Conservation (phyloP, 2,888 invertebrate genomes). For the Oscheius sp. region DNA sequence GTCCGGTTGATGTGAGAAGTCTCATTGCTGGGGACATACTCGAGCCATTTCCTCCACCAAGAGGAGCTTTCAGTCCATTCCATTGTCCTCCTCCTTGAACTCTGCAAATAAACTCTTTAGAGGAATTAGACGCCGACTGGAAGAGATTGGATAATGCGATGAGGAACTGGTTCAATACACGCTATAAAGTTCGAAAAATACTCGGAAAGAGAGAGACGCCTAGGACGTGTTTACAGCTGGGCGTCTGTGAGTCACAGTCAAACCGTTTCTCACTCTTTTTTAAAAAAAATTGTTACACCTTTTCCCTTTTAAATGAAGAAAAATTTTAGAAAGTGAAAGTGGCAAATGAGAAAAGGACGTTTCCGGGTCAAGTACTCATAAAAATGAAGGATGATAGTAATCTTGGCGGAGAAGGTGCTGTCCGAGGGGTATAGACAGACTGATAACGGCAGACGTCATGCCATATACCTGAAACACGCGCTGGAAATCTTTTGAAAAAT, state of each 20-base stretch:
- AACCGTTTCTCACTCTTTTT: background rate
- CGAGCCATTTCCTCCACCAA: constrained; percentile 25
- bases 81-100: background rate
- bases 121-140: no score
- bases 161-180: no score
- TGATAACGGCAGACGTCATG: constrained; percentile 20
- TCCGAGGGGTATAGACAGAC: background rate
- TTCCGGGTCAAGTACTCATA: background rate
- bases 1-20: constrained; percentile 21
- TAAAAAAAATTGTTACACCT: background rate
- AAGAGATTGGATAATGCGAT: no score
- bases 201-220: no score
- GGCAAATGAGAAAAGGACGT: background rate
- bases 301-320: background rate
- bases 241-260: constrained; percentile 10
- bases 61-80: constrained; percentile 5
- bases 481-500: no score
- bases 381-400: background rate
- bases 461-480: no score
- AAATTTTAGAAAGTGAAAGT: background rate
- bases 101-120: background rate
- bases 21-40: constrained; percentile 7
- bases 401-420: background rate
- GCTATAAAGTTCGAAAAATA: no score
- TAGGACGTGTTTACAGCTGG: constrained; percentile 21